Evolutionary conservation across 2,797 vertebrate genomes (phyloP), one percentile per base, ranked within the genome.

Genomic region (Bradypus variegatus): DNA sequence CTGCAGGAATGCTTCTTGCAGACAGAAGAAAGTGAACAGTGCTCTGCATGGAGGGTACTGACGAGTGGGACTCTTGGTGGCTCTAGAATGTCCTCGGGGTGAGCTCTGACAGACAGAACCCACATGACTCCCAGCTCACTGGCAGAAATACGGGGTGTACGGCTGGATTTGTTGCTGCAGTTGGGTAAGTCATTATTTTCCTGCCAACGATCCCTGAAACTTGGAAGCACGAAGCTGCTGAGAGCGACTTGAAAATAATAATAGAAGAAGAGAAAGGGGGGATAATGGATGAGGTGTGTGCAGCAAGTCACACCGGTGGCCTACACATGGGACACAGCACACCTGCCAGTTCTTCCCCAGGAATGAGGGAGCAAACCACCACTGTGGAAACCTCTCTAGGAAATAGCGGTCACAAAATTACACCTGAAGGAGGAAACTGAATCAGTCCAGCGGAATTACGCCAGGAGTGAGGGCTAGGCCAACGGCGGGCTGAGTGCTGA

Each of bases 111-210:
- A 90, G 91, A 73, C 90, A 50, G 41, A 31, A 79, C 33, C 48
- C 92, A 60, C 55, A 80, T 81, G 81, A 78, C 93, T 90, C 93
- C 88, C 92, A 85, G 13, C 84, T 89, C 41, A 15, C 75, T 88
- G 91, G 70, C 91, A 93, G 93, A 87, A 93, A 88, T 50, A 93
- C 73, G 73, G 53, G 76, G 62, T 94, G 73, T 86, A 70, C 55
- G 75, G 88, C 67, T 94, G 91, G 76, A 94, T 94, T 95, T 91
- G 95, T 93, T 50, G 78, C 87, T 89, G 92, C 93, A 79, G 91
- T 91, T 94, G 93, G 91, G 27, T 93, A 91, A 93, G 93, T 94
- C 95, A 91, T 95, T 95, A 92, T 75, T 93, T 96, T 92, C 93
- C 92, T 93, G 92, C 92, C 94, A 70, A 27, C 36, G 93, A 90